Percentiles rank a stretch among this genome's conserved stretches.
These are phyloP conservation scores for Deroplatys truncata DNA, from an alignment of 2,888 invertebrate genomes.

Conservation along the genomic window DNA sequence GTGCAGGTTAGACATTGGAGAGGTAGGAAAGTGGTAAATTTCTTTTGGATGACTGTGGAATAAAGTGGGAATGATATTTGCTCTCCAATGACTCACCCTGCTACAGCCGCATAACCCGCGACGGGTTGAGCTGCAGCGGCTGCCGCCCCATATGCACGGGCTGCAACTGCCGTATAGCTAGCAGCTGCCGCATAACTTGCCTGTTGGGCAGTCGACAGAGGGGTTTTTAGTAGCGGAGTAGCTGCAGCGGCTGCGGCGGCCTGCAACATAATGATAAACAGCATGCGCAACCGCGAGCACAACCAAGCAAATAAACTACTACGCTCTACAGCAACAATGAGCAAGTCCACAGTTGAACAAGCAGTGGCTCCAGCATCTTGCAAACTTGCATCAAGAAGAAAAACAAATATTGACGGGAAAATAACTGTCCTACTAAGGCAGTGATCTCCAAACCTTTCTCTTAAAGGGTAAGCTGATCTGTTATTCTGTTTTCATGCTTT, in stretches of 20 bases:
- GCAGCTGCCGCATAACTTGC: slow-evolving; percentile 84
- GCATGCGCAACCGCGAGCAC: slow-evolving; percentile 10
- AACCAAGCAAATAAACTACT: slow-evolving; percentile 8
- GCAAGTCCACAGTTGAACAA: slow-evolving; percentile 13
- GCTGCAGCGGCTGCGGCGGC: slow-evolving; percentile 67
- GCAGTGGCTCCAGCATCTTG: not conserved
- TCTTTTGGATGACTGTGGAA: not conserved
- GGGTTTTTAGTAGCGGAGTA: slow-evolving; percentile 76
- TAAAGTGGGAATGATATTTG: not conserved
- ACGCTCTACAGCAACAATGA: slow-evolving; percentile 10
- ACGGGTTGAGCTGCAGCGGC: slow-evolving; percentile 68
- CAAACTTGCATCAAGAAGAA: not conserved
- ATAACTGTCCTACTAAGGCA: not conserved
- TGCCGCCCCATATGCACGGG: slow-evolving; percentile 73
- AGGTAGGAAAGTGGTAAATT: not conserved
- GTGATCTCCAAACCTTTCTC: not conserved
- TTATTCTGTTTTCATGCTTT: no score
- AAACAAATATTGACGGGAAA: not conserved
- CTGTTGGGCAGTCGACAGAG: slow-evolving; percentile 79
- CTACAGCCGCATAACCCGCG: slow-evolving; percentile 68
- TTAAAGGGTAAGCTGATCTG: no score
- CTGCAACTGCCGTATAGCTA: slow-evolving; percentile 81
- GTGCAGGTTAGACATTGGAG: not conserved
- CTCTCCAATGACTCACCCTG: slow-evolving; percentile 53
- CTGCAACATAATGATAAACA: slow-evolving; percentile 42